phyloP scores from a whole-genome alignment of 2,888 invertebrate genomes.

The Ligdia adustata region DNA sequence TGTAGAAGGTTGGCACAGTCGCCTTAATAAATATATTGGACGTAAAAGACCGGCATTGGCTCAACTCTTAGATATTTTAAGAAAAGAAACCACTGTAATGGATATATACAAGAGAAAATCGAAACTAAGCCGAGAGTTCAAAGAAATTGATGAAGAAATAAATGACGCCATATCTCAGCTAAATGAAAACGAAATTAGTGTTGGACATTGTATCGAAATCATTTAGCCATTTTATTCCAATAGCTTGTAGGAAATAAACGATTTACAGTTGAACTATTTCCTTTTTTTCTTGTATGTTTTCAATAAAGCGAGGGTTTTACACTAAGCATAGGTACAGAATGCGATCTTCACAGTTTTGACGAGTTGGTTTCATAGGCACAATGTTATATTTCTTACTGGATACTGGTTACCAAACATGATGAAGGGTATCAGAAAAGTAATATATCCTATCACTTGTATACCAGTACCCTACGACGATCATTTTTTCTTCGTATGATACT shows the following conservation, averaged over 20 bases:
- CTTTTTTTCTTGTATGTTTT: neutral
- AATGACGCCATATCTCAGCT: conserved; percentile 15
- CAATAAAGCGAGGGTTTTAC: neutral
- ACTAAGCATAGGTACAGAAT: neutral
- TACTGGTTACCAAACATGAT: neutral
- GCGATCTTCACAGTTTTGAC: neutral
- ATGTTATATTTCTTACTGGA: conserved; percentile 1
- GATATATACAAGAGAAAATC: conserved; percentile 8
- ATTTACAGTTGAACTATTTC: neutral
- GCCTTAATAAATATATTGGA: conserved; percentile 20
- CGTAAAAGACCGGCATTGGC: conserved; percentile 17
- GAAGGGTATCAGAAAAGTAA: neutral
- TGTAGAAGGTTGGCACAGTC: conserved; percentile 12
- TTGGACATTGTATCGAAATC: conserved; percentile 1
- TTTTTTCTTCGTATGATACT: too few species aligned
- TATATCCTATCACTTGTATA: neutral
- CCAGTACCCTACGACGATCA: too few species aligned
- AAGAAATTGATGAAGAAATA: conserved; percentile 23
- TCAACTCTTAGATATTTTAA: conserved; percentile 17
- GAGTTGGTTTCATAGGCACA: conserved; percentile 1
- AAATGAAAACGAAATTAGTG: conserved; percentile 11
- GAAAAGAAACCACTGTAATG: neutral
- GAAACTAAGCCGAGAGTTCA: conserved; percentile 12
- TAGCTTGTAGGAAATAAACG: neutral
- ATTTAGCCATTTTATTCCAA: neutral